Evolutionary conservation across 2,888 invertebrate genomes (phyloP).

Genomic region (Listrodromus nycthemerus): DNA sequence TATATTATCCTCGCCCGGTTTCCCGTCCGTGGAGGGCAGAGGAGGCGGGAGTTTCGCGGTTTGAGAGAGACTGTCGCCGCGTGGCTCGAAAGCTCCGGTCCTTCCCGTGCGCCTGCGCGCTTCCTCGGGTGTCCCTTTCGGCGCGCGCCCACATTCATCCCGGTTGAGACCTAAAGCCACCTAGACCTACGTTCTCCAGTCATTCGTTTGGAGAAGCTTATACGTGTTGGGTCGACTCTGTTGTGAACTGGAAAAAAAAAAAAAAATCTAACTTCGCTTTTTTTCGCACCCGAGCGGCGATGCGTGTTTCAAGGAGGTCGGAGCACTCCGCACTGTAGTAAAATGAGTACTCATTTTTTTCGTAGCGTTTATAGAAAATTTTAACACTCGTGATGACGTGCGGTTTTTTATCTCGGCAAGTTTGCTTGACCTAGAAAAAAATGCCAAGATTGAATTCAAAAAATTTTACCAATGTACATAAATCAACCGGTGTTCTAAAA

Average conservation of each 20-base stretch:
- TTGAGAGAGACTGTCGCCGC: conserved; percentile 82
- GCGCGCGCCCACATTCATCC: conserved; percentile 58
- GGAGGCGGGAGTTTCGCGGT: conserved; percentile 80
- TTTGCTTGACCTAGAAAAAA: too few relatives aligned
- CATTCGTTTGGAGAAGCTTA: conserved; percentile 10
- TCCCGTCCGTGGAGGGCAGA: conserved; percentile 48
- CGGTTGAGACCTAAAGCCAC: conserved; percentile 8
- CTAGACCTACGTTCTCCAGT: neutral
- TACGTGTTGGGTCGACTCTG: conserved; percentile 8
- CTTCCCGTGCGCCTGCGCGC: conserved; percentile 76
- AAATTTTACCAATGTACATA: too few relatives aligned
- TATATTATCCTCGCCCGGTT: conserved; percentile 48
- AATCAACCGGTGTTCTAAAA: too few relatives aligned
- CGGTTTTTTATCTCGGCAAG: too few relatives aligned
- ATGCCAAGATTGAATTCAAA: too few relatives aligned
- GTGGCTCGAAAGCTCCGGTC: conserved; percentile 80
- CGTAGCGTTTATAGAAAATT: too few relatives aligned
- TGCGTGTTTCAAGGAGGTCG: too few relatives aligned
- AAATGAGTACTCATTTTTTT: too few relatives aligned
- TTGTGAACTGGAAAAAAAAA: neutral
- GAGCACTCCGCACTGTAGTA: too few relatives aligned
- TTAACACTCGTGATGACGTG: too few relatives aligned
- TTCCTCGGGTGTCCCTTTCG: conserved; percentile 40
- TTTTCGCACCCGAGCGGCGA: neutral
- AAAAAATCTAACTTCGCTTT: neutral